Evolutionary conservation across 2,797 vertebrate species (phyloP), one percentile per base, ranked within the genome.

Genomic region (Crocodylus rhombifer): DNA sequence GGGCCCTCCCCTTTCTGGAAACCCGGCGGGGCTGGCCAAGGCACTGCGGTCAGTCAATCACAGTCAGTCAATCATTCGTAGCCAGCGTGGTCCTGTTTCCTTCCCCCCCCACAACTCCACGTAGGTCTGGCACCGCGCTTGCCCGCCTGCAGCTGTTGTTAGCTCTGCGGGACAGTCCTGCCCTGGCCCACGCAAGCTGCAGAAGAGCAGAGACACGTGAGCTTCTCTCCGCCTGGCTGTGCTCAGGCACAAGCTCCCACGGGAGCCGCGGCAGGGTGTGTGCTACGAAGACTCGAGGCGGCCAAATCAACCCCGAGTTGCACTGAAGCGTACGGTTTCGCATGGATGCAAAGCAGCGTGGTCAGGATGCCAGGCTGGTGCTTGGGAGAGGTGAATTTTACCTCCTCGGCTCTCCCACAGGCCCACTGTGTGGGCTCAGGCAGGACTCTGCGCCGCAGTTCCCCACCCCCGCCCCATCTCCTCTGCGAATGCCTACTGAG

Each of bases 101-200:
- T 85, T 89, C 33, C 84, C 65, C 55, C 63, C 82, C 4, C 84
- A 58, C 77, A 14, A 15, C 61, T 58, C 28, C 42, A 67, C 42
- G 42, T 14, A 4, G 0, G 2, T 78, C 76, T 55, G 23, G 16
- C 61, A 0, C 0, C 0, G 3, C 61, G 20, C 55, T 85, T 51
- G 88, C 86, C 77, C 4, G 3, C 4, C 4, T 55, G 2, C 16
- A 18, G 42, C 42, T 51, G n/a, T 3, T 4, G 23, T 1, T 14
- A 1, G 69, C 25, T 69, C 10, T 2, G 0, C 0, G 23, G 14
- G 1, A 23, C 2, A 81, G 17, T 21, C 4, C 81, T 30, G 74
- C 6, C 1, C 17, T 0, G 1, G 0, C 2, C 76, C 51, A 16
- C 5, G 20, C 69, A 0, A 62, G 57, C 71, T 51, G 10, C 2